Evolutionary conservation across 2,888 invertebrate genomes (phyloP).

Genomic region (Eledona agricola): DNA sequence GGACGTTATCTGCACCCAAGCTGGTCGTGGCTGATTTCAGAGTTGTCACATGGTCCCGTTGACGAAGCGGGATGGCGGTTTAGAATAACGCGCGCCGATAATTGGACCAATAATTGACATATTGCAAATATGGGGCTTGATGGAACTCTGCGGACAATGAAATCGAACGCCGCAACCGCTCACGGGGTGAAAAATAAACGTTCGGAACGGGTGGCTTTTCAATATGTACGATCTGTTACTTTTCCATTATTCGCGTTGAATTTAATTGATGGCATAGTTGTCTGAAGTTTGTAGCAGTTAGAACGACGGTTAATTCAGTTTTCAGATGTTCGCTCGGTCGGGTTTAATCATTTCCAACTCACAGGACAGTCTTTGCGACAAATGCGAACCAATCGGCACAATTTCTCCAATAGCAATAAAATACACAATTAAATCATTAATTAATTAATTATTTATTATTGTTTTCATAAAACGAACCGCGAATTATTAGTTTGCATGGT

Average conservation of each 20-base stretch:
- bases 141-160: slow-evolving; percentile 5
- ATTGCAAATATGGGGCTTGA: slow-evolving; percentile 12
- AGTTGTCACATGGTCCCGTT: slow-evolving; percentile 12
- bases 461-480: no score
- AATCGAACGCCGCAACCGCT: slow-evolving; percentile 14
- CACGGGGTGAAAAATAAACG: no score
- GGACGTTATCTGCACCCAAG: slow-evolving; percentile 12
- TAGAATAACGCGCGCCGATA: slow-evolving; percentile 12
- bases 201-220: no score
- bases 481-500: no score
- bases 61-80: background rate
- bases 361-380: background rate
- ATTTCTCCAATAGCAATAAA: slow-evolving; percentile 2
- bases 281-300: slow-evolving; percentile 14
- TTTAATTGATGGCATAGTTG: slow-evolving; percentile 28
- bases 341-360: slow-evolving; percentile 19
- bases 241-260: slow-evolving; percentile 19
- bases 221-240: slow-evolving; percentile 21
- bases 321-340: slow-evolving; percentile 14
- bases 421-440: no score
- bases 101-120: slow-evolving; percentile 14
- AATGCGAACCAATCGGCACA: background rate
- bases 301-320: slow-evolving; percentile 22
- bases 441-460: no score
- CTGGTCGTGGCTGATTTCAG: slow-evolving; percentile 3